A percentile compares a stretch with the other conserved stretches of the same genome.
These are phyloP conservation scores for Augochlora pura DNA, from an alignment of 1,140 invertebrate genomes.

Conservation along the genomic window DNA sequence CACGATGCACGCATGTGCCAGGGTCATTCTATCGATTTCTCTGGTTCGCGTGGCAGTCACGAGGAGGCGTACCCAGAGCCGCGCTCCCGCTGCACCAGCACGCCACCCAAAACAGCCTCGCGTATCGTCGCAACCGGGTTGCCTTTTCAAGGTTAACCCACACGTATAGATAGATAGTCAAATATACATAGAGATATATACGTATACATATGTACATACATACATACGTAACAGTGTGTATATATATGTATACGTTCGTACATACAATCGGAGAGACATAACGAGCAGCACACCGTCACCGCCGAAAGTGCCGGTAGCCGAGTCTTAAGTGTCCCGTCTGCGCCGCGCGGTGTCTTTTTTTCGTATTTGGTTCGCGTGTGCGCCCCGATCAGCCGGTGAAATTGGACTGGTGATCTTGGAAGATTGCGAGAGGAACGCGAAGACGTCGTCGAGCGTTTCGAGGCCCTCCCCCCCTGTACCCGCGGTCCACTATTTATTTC, in stretches of 20 bases:
- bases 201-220: slow-evolving; percentile 5
- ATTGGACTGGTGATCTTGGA: slow-evolving; percentile 4
- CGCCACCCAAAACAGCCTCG: slow-evolving; percentile 78
- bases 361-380: slow-evolving; percentile 15
- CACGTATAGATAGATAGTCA: slow-evolving; percentile 33
- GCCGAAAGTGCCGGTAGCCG: slow-evolving; percentile 32
- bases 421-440: neutral
- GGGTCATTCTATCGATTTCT: slow-evolving; percentile 74
- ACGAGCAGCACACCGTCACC: neutral
- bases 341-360: neutral
- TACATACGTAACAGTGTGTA: neutral
- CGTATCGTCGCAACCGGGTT: slow-evolving; percentile 75
- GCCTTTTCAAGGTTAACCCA: slow-evolving; percentile 78
- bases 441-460: too few species aligned
- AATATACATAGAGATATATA: slow-evolving; percentile 14
- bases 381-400: neutral
- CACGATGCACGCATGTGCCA: slow-evolving; percentile 72
- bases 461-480: too few species aligned
- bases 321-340: slow-evolving; percentile 17
- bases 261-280: slow-evolving; percentile 5
- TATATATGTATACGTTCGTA: slow-evolving; percentile 6
- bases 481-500: too few species aligned
- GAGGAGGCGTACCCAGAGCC: slow-evolving; percentile 63
- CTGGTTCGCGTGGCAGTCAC: slow-evolving; percentile 63
- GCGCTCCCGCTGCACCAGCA: slow-evolving; percentile 57